Base-by-base conservation (phyloP, 1,140 invertebrate species). In the Sminthurides bifidus region DNA sequence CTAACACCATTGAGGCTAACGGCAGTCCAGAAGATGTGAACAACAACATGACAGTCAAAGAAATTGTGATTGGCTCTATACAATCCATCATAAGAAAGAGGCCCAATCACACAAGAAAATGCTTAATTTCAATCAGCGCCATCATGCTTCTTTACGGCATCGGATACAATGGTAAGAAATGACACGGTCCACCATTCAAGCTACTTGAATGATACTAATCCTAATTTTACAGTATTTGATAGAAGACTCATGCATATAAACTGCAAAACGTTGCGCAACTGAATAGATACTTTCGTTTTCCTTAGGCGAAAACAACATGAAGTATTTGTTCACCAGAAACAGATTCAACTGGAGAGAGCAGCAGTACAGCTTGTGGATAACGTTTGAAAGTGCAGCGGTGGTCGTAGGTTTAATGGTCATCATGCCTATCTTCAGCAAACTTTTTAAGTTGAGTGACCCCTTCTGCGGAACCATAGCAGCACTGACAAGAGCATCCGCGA, bases 331-430 rank as follows among this genome's bases (percentile, higher is more conserved):
- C 66, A 84, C 83, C 12, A 74, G 85, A 56, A 85, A 80, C 67
- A 76, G 81, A 23, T 89, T 87, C 71, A 84, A 87, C 60, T 89
- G 85, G 85, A 80, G 85, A 66, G 85, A 87, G 73, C 80, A 87
- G 45, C 81, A 85, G 67, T 89, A 82, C 72, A 87, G 85, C 66
- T 79, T 85, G 69, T 89, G 63, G 63, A 60, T 54, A 17, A 65
- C 60, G 19, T 58, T 56, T 40, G 63, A 65, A 24, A 31, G 46
- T 14, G 21, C 44, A 23, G 56, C 61, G 41, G 41, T 65, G 1
- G 63, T 65, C 1, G 14, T 49, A 10, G 63, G 63, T 5, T 24
- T 65, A 1, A 40, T 50, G 3, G 23, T 65, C 6, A 49, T 59
- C 1, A 54, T 65, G 54, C 63, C 63, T 27, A 54, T 65, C 26